Conservation (phyloP, 2,113 vertebrate species). For the Salvelinus sp. region DNA sequence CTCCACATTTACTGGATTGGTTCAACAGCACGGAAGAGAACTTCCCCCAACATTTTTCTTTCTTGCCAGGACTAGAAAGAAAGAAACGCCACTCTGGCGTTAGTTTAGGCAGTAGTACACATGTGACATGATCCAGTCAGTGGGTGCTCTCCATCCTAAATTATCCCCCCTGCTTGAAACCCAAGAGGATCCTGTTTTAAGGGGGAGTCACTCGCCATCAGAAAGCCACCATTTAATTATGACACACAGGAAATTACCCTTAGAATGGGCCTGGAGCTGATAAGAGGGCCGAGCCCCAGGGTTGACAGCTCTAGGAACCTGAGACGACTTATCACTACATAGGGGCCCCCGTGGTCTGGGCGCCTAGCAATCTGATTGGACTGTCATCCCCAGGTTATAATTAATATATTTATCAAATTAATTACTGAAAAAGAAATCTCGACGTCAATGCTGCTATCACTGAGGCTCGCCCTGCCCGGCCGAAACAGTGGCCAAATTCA, state of each 20-base stretch:
- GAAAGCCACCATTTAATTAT: slow-evolving; percentile 96
- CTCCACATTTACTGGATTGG: too few species aligned
- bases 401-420: slow-evolving; percentile 99
- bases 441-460: slow-evolving; percentile 62
- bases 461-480: slow-evolving; percentile 70
- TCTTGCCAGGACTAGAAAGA: too few species aligned
- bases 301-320: slow-evolving; percentile 93
- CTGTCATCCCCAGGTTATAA: slow-evolving; percentile 99
- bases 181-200: slow-evolving; percentile 53
- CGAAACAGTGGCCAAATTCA: slow-evolving; percentile 96
- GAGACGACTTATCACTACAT: slow-evolving; percentile 92
- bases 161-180: slow-evolving; percentile 32
- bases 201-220: slow-evolving; percentile 81
- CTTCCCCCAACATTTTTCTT: too few species aligned
- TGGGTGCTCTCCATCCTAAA: slow-evolving; percentile 17
- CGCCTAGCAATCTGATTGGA: slow-evolving; percentile 95
- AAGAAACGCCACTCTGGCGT: too few species aligned
- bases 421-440: slow-evolving; percentile 93
- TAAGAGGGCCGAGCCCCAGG: slow-evolving; percentile 82
- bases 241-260: slow-evolving; percentile 96
- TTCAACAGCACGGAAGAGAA: too few species aligned
- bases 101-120: too few species aligned
- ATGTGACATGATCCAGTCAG: slow-evolving; percentile 23
- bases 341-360: slow-evolving; percentile 78
- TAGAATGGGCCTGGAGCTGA: slow-evolving; percentile 83